phyloP scores from a whole-genome alignment of 2,113 vertebrate species.

The Otocyon megalotis region DNA sequence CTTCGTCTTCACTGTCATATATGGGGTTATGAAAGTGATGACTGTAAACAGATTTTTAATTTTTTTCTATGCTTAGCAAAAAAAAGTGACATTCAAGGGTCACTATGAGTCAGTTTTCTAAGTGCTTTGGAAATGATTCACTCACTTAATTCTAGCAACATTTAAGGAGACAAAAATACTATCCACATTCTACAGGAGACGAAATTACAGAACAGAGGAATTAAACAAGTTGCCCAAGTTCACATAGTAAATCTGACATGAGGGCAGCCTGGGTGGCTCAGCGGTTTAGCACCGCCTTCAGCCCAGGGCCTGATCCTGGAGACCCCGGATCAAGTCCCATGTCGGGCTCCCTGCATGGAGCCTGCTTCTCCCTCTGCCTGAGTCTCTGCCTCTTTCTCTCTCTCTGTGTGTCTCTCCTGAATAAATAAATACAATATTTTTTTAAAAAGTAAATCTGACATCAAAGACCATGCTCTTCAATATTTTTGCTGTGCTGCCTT shows the following conservation, averaged over 20 bases:
- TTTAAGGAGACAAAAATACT: neutral
- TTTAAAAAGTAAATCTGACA: neutral
- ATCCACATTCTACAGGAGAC: neutral
- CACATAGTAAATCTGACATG: neutral
- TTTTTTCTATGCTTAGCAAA: neutral
- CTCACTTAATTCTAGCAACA: neutral
- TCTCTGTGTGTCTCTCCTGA: too few relatives aligned
- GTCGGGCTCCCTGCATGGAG: too few relatives aligned
- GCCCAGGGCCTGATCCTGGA: too few relatives aligned
- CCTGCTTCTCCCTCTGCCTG: too few relatives aligned
- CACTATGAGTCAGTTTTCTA: neutral
- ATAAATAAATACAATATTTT: too few relatives aligned
- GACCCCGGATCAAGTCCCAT: too few relatives aligned
- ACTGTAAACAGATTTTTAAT: neutral
- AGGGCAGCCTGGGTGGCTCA: too few relatives aligned
- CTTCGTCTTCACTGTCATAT: neutral
- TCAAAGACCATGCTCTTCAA: neutral
- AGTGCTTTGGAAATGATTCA: neutral
- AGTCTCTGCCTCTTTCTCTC: too few relatives aligned
- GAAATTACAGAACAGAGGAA: conserved; percentile 2
- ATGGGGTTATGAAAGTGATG: neutral
- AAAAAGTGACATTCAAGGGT: neutral
- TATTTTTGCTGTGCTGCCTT: neutral
- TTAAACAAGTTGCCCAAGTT: neutral
- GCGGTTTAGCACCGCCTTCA: too few relatives aligned